A percentile compares a stretch with the other conserved stretches of the same genome.
phyloP scores from a whole-genome alignment of 2,113 vertebrate species.

The Anoura caudifer region DNA sequence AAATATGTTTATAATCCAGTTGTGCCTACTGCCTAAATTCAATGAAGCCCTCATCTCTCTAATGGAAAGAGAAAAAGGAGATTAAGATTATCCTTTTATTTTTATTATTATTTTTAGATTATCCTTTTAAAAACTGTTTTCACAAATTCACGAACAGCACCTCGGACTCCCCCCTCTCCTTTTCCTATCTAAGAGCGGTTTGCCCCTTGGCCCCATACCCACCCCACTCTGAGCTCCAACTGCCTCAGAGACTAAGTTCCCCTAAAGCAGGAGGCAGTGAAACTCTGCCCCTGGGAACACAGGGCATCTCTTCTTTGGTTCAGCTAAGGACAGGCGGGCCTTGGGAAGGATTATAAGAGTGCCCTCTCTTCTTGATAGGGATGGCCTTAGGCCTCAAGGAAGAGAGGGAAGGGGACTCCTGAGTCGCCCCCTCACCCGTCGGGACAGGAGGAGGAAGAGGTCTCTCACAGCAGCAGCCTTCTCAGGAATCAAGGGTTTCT shows the following conservation, averaged over 20 bases:
- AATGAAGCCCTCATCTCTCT: background rate
- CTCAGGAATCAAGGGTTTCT: background rate
- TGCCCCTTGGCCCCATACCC: background rate
- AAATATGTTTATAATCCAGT: background rate
- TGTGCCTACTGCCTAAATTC: background rate
- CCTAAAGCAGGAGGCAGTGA: background rate
- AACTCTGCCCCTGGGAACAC: background rate
- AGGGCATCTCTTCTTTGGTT: background rate
- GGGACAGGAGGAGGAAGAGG: background rate
- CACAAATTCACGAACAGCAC: background rate
- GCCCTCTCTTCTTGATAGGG: background rate
- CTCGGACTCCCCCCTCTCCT: background rate
- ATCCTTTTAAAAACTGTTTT: background rate
- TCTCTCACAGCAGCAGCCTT: background rate
- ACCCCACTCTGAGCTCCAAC: background rate
- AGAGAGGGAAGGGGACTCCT: background rate
- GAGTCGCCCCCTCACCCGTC: accelerated
- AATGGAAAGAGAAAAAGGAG: background rate
- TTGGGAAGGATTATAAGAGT: background rate
- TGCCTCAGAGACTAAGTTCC: background rate
- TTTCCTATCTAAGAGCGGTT: background rate
- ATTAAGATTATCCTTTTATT: background rate
- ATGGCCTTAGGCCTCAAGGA: background rate
- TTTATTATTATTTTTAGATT: too few relatives aligned
- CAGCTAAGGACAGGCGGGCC: too few relatives aligned